Evolutionary conservation across 2,113 vertebrate genomes (phyloP), one percentile per base, ranked within the genome.

Genomic region (Elachura formosa): DNA sequence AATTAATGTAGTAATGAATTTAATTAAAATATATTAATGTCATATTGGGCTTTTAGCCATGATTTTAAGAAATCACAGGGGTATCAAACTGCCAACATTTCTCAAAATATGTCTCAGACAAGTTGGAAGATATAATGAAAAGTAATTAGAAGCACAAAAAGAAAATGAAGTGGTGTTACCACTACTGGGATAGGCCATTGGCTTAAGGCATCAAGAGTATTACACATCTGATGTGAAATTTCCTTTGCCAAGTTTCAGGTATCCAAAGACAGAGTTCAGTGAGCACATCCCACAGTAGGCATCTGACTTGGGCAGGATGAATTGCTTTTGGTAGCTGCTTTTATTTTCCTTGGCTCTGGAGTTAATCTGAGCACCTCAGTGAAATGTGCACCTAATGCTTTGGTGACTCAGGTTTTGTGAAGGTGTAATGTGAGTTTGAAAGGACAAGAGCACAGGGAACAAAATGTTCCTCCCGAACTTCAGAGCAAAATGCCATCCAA

Each of bases 21-120:
- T 12, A 75, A 89, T 94, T 91, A 77, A 81, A 93, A 91, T 76
- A 63, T 34, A 82, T 90, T 87, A 84, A 79, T 79, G 73, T 94
- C 33, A 1, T 69, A 16, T 86, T 62, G 36, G 79, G 68, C 88
- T 90, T 93, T 89, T 77, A 90, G 61, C 76, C 56, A 38, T 33
- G 48, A 89, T 89, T 95, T 89, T 82, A 82, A 87, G 80, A 77
- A 92, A 58, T 36, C 45, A 10, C 14, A 1, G 22, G 64, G 69
- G 69, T 69, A 69, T 92, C 72, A n/a, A 69, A 63, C 72, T 84
- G 72, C 55, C 72, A 89, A 19, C 62, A 74, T 80, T 80, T 71
- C 76, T 89, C 69, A 29, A 78, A 89, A 61, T 86, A 43, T 48
- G 49, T 71, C 80, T 92, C 49, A 52, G 80, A 62, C 12, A 72